phyloP scores from a whole-genome alignment of 2,797 vertebrate genomes.

The Acipenser transmontanus region DNA sequence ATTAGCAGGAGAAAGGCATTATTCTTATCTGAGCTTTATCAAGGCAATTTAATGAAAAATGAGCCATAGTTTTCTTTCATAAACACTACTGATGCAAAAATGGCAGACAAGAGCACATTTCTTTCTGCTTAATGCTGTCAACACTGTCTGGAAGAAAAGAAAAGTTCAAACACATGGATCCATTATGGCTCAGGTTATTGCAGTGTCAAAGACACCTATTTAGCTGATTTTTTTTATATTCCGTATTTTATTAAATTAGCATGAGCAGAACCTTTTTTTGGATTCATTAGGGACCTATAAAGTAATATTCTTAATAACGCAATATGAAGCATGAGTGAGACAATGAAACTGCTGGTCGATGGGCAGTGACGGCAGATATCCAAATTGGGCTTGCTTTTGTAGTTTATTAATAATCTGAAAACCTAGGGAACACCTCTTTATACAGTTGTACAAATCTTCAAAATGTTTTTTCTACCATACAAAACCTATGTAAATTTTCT shows the following conservation, averaged over 20 bases:
- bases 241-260: constrained; percentile 34
- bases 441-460: too few species aligned
- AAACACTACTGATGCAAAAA: not conserved
- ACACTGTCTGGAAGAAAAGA: constrained; percentile 29
- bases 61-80: not conserved
- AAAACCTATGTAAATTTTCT: too few species aligned
- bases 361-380: constrained; percentile 27
- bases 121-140: constrained; percentile 30
- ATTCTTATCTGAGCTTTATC: not conserved
- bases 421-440: constrained; percentile 13
- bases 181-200: constrained; percentile 35
- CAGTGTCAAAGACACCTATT: constrained; percentile 34
- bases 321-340: constrained; percentile 16
- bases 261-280: constrained; percentile 19
- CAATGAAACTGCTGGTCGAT: constrained; percentile 28
- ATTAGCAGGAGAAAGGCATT: not conserved
- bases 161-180: constrained; percentile 36
- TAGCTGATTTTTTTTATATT: constrained; percentile 29
- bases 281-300: constrained; percentile 32
- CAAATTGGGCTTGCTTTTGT: constrained; percentile 13
- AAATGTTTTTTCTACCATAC: too few species aligned
- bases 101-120: not conserved
- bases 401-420: constrained; percentile 24
- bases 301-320: constrained; percentile 30
- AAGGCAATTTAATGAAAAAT: not conserved